Conservation (phyloP, 1,140 invertebrate genomes). For the Dreissena polymorpha region DNA sequence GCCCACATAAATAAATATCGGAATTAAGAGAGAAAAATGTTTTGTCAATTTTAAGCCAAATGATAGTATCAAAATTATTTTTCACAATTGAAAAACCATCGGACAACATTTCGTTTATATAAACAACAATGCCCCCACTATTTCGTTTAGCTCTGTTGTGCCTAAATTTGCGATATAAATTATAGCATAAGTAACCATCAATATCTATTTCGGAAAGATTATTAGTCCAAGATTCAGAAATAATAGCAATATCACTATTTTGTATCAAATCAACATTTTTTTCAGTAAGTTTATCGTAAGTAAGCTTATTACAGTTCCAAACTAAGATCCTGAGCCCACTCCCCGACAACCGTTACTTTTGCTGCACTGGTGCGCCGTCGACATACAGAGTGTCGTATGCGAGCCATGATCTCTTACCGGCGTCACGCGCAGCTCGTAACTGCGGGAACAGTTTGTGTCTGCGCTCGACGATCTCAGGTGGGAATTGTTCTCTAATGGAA, state of each 20-base stretch:
- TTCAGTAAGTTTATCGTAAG: conserved; percentile 13
- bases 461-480: neutral
- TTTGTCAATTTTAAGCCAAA: conserved; percentile 21
- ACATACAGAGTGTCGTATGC: conserved; percentile 15
- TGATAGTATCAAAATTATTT: conserved; percentile 25
- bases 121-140: conserved; percentile 11
- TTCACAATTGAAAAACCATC: conserved; percentile 10
- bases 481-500: conserved; percentile 6
- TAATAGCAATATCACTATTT: conserved; percentile 10
- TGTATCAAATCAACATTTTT: neutral
- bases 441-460: neutral
- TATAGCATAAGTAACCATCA: conserved; percentile 6
- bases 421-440: neutral
- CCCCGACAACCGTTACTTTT: neutral
- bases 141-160: neutral
- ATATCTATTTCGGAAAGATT: conserved; percentile 1
- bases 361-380: neutral
- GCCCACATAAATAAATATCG: conserved; percentile 7
- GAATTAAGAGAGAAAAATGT: conserved; percentile 14
- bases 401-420: conserved; percentile 13
- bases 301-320: conserved; percentile 7
- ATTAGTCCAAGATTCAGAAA: conserved; percentile 14
- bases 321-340: conserved; percentile 6
- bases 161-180: neutral
- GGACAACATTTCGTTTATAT: neutral